phyloP scores from a whole-genome alignment of 2,888 invertebrate species.

The Diploptera punctata region DNA sequence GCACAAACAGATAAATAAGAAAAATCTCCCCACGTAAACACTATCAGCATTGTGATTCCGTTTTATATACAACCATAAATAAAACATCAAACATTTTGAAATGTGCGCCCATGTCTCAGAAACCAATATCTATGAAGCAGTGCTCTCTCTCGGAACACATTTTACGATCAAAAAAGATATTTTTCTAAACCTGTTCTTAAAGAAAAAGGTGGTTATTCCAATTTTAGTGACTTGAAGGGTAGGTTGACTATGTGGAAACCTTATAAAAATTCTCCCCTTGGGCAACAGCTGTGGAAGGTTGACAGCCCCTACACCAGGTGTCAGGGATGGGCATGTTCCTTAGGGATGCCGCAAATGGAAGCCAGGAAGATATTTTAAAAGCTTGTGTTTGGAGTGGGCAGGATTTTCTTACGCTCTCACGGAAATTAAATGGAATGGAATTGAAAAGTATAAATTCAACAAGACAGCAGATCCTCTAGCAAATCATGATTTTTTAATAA shows the following conservation, averaged over 20 bases:
- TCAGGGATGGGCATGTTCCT: neutral
- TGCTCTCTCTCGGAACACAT: no score
- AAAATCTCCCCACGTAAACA: neutral
- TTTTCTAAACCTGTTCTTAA: neutral
- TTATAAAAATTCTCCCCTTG: neutral
- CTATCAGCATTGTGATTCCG: neutral
- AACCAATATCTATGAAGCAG: no score
- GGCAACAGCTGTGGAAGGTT: no score
- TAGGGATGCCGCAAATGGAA: no score
- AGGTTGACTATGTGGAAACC: conserved; percentile 1
- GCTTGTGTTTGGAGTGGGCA: no score
- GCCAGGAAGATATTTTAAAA: no score
- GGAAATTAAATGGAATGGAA: no score
- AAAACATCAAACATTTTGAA: conserved; percentile 11
- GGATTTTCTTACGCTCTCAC: no score
- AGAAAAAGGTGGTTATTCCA: neutral
- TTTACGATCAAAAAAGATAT: neutral
- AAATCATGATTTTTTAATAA: no score
- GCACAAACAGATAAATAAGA: neutral
- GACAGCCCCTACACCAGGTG: neutral
- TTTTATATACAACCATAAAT: neutral
- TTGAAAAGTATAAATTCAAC: no score
- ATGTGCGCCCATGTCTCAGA: neutral
- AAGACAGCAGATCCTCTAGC: no score
- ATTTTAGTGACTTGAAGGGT: neutral